Evolutionary conservation across 1,140 invertebrate species (phyloP), one percentile per base, ranked within the genome.

Genomic region (Saccostrea cuccullata): DNA sequence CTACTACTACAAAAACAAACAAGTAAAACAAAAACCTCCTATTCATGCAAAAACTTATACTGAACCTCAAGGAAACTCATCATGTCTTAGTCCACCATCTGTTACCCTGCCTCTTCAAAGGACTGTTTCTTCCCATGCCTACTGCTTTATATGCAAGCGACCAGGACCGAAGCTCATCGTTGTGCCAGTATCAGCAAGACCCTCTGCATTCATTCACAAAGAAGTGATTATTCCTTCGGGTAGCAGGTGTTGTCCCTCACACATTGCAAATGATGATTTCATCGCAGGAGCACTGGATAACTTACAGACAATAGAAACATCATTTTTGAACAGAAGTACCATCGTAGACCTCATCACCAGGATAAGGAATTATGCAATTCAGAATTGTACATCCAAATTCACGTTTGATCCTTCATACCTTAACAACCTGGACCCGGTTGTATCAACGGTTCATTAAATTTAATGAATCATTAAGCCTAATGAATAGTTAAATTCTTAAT

Each of bases 11-110:
- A 58, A 55, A 17, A 60, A 85, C 26, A 85, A 58, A 23, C 55
- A 85, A 60, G 60, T 40, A 11, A 60, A 23, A 60, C 20, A 85
- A 56, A 85, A 30, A 30, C 58, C 58, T 60, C 55, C n/a, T 58
- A 11, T 23, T 84, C 2, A 40, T 23, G 84, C 13, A 64, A 58
- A 85, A 85, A 20, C 36, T 67, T n/a, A 60, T 17, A 55, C 58
- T 85, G 55, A 55, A 64, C n/a, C 17, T 9, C 20, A 23, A 64
- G 30, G 36, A 85, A n/a, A 85, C 26, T 55, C 15, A 30, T 55
- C 17, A 85, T 26, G 12, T 30, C 4, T 15, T 6, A 40, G 40
- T n/a, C 84, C 84, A 23, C 55, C 84, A 11, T 40, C 55, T 30
- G 15, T 55, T 85, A 40, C 30, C 30, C 30, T 85, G 40, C 26